These are phyloP conservation scores for Stichopus chloronotus DNA, from an alignment of 35 echinoderm and acorn worm genomes.

Conservation along the genomic window DNA sequence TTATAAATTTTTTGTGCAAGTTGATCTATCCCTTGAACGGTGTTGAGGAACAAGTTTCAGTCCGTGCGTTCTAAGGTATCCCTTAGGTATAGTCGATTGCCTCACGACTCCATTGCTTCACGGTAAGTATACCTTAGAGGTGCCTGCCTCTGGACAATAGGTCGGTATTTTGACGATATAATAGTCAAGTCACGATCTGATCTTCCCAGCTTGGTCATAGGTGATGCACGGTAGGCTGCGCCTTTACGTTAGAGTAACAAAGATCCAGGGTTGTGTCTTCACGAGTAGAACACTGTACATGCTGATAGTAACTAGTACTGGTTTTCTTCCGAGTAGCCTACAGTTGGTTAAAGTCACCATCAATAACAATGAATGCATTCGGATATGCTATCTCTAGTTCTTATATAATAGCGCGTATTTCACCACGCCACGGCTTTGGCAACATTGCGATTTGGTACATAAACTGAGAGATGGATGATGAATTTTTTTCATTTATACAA, in stretches of 20 bases:
- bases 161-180: no score
- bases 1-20: conserved; percentile 3
- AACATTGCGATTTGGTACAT: no score
- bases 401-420: no score
- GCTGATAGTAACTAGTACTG: conserved; percentile 24
- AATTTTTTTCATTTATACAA: no score
- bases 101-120: conserved; percentile 16
- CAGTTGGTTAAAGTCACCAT: conserved; percentile 38
- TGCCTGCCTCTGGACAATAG: conserved; percentile 11
- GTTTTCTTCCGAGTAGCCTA: conserved; percentile 21
- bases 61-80: not conserved
- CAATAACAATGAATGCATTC: conserved; percentile 35
- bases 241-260: conserved; percentile 31
- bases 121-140: not conserved
- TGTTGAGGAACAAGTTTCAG: not conserved
- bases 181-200: not conserved
- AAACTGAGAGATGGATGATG: no score
- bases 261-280: not conserved
- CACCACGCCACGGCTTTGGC: no score
- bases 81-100: not conserved
- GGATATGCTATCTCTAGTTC: not conserved
- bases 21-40: not conserved
- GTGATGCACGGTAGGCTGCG: not conserved
- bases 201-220: not conserved
- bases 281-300: conserved; percentile 21